These are phyloP conservation scores for Leptopterna dolabrata DNA, from an alignment of 2,888 invertebrate species.

Conservation along the genomic window DNA sequence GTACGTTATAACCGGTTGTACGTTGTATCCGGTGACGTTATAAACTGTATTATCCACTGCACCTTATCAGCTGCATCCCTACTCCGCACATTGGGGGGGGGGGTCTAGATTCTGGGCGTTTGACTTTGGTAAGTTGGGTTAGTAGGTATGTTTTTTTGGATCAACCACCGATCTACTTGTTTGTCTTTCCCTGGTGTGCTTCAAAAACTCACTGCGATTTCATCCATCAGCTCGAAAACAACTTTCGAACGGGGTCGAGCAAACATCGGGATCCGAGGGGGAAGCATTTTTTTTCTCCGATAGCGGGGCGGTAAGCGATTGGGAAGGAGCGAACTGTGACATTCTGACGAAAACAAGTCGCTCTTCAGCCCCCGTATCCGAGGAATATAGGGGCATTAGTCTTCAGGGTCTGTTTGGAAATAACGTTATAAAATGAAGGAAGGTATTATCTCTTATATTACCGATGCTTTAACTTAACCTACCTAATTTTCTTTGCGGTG, in stretches of 20 bases:
- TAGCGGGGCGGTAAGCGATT: neutral
- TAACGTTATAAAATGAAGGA: neutral
- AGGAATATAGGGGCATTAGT: neutral
- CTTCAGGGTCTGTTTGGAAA: neutral
- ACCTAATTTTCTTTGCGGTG: too few species aligned
- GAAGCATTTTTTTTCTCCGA: neutral
- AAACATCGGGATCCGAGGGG: neutral
- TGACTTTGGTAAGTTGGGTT: too few species aligned
- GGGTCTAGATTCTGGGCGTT: too few species aligned
- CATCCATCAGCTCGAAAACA: neutral
- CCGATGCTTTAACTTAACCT: too few species aligned
- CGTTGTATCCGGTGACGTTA: too few species aligned
- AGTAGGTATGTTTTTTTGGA: too few species aligned
- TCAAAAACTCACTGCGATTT: neutral
- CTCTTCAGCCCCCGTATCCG: neutral
- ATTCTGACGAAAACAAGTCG: neutral
- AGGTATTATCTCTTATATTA: neutral
- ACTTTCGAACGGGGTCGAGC: neutral
- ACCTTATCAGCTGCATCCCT: too few species aligned
- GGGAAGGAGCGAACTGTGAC: neutral
- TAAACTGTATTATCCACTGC: too few species aligned
- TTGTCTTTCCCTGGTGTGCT: neutral
- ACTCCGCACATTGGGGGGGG: too few species aligned
- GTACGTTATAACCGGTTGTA: too few species aligned
- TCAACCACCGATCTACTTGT: neutral